Percentiles rank a stretch among this genome's conserved stretches.
Evolutionary conservation across 92 coral and sea anemone genomes (phyloP).

Genomic region (Zoanthus solanderi): DNA sequence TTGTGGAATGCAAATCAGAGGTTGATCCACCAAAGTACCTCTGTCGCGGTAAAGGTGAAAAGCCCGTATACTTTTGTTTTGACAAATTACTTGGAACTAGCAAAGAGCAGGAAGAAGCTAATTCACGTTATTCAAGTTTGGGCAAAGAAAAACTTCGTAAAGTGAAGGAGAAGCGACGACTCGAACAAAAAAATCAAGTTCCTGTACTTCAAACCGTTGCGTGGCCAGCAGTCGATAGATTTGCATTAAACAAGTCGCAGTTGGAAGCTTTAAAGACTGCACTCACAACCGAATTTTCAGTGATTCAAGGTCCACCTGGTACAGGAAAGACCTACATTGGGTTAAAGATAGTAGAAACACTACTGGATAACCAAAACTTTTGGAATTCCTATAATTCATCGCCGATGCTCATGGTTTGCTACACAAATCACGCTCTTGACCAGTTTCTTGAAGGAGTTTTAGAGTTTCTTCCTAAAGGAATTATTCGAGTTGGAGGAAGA

Average conservation of each 20-base stretch:
- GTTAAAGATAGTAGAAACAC: slow-evolving; percentile 46
- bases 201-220: slow-evolving; percentile 37
- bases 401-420: slow-evolving; percentile 69
- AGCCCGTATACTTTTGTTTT: slow-evolving; percentile 57
- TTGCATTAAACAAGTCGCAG: slow-evolving; percentile 40
- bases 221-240: slow-evolving; percentile 34
- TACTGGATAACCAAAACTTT: slow-evolving; percentile 42
- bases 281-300: slow-evolving; percentile 46
- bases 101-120: background rate
- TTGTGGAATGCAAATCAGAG: slow-evolving; percentile 43
- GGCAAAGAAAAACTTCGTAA: background rate
- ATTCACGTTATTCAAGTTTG: background rate
- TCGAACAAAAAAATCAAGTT: background rate
- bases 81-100: slow-evolving; percentile 51
- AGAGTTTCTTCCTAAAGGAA: slow-evolving; percentile 32
- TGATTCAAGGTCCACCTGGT: slow-evolving; percentile 57
- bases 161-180: background rate
- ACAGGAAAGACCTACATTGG: slow-evolving; percentile 58
- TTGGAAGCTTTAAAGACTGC: slow-evolving; percentile 52
- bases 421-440: slow-evolving; percentile 59
- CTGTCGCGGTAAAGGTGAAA: background rate
- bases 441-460: slow-evolving; percentile 64
- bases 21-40: slow-evolving; percentile 43
- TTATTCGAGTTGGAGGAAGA: slow-evolving; percentile 52
- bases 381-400: slow-evolving; percentile 62